Conservation (phyloP, 2,797 vertebrate genomes). For the Phoebastria nigripes region DNA sequence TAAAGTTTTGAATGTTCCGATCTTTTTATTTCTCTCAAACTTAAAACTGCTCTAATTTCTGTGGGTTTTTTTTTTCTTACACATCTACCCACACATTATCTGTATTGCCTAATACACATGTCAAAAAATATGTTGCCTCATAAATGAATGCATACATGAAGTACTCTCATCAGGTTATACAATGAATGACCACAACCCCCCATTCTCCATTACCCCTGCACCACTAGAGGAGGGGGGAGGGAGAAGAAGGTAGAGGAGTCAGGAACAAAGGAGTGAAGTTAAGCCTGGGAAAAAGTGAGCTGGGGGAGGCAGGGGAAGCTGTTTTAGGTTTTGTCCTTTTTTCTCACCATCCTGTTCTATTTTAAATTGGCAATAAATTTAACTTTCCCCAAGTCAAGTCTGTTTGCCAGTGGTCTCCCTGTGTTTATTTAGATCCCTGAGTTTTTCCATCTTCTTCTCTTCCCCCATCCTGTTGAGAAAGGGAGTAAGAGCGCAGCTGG, state of each 20-base stretch:
- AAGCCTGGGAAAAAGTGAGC: background rate
- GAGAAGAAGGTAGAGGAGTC: background rate
- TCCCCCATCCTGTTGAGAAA: background rate
- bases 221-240: accelerated
- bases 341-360: background rate
- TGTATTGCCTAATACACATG: background rate
- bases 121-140: background rate
- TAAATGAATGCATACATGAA: background rate
- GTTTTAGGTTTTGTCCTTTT: background rate
- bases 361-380: background rate
- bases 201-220: background rate
- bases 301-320: background rate
- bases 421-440: background rate
- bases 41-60: background rate
- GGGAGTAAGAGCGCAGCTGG: background rate
- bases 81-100: background rate
- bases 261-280: background rate
- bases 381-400: background rate
- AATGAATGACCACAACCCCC: background rate
- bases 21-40: background rate
- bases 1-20: background rate
- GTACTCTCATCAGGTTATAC: background rate
- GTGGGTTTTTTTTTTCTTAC: background rate
- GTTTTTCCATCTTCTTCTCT: background rate
- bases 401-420: background rate